A percentile compares a stretch with the other conserved stretches of the same genome.
phyloP scores from a whole-genome alignment of 2,888 invertebrate species.

The Criorhina ranunculi region DNA sequence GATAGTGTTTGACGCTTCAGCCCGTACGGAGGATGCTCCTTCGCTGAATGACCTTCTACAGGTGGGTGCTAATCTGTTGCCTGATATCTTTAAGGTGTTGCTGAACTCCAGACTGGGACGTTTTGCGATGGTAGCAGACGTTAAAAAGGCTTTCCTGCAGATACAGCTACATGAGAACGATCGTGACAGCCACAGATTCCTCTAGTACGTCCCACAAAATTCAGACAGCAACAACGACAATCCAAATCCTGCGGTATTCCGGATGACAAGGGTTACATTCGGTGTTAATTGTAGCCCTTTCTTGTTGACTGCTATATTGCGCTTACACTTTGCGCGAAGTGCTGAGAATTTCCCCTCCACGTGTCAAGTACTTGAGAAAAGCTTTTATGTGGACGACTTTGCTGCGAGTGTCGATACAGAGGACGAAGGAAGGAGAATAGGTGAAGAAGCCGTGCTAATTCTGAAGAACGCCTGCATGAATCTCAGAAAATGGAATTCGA shows the following conservation, averaged over 20 bases:
- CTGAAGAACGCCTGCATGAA: not conserved
- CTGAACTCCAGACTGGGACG: not conserved
- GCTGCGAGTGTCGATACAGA: conserved; percentile 10
- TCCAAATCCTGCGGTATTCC: conserved; percentile 11
- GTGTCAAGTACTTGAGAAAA: conserved; percentile 8
- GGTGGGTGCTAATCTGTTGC: not conserved
- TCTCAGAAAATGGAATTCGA: conserved; percentile 8
- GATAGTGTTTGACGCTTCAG: not conserved
- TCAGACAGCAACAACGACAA: no score
- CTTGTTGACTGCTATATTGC: conserved; percentile 9
- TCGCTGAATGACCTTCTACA: not conserved
- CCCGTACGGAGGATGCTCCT: not conserved
- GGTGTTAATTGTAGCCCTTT: conserved; percentile 9
- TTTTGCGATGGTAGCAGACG: not conserved
- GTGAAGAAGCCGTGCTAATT: no score
- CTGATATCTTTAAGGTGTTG: not conserved
- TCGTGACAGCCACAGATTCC: conserved; percentile 12
- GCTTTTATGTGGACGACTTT: conserved; percentile 9
- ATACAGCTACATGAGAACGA: conserved; percentile 1
- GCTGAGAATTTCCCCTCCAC: no score
- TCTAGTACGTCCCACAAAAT: not conserved
- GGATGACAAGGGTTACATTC: conserved; percentile 12
- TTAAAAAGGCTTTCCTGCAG: conserved; percentile 15
- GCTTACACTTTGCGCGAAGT: conserved; percentile 1
- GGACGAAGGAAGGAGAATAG: not conserved